These are phyloP conservation scores for Pangasius macronema DNA, from an alignment of 2,797 vertebrate species.

Conservation along the genomic window DNA sequence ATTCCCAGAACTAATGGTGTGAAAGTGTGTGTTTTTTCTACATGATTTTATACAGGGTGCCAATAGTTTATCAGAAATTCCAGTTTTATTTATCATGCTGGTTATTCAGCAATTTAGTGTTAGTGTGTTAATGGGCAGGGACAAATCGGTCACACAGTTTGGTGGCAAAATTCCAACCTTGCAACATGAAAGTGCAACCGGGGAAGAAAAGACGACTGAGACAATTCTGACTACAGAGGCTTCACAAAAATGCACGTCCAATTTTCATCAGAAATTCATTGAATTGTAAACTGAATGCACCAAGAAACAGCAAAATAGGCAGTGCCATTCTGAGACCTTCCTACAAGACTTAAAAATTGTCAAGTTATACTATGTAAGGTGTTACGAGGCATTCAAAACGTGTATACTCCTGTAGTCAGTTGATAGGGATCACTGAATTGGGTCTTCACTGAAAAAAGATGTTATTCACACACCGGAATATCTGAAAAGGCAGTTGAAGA, in stretches of 20 bases:
- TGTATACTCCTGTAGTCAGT: neutral
- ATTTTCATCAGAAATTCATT: neutral
- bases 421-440: neutral
- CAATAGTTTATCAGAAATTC: neutral
- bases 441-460: neutral
- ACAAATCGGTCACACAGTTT: neutral
- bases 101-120: constrained; percentile 6
- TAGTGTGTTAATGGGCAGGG: neutral
- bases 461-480: neutral
- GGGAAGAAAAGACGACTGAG: neutral
- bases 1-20: constrained; percentile 55
- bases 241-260: neutral
- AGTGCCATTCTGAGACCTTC: neutral
- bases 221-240: constrained; percentile 10
- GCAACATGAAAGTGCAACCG: constrained; percentile 16
- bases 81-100: neutral
- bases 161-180: neutral
- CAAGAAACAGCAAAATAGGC: constrained; percentile 1
- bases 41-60: neutral
- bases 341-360: neutral
- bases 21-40: neutral
- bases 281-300: neutral
- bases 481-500: neutral
- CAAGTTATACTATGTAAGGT: neutral
- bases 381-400: neutral